Evolutionary conservation across 1,140 invertebrate genomes (phyloP).

Genomic region (Macrobrachium nipponense): DNA sequence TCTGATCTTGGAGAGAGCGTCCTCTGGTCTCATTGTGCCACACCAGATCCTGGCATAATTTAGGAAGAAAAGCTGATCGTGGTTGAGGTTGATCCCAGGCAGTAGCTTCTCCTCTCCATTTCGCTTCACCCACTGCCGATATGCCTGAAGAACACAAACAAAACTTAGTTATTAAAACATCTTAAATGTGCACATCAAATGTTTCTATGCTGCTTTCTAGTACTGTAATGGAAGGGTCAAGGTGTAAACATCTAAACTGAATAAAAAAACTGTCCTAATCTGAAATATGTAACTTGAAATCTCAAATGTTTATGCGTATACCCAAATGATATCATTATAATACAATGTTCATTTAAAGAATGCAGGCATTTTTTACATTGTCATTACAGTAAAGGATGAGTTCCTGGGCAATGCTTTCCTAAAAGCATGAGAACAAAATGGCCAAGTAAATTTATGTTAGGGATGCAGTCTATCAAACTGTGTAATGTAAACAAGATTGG

Average conservation of each 20-base stretch:
- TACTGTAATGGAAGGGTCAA: not conserved
- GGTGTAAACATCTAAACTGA: not conserved
- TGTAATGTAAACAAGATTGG: too few species aligned
- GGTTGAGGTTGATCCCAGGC: conserved; percentile 84
- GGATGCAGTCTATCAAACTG: too few species aligned
- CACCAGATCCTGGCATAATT: conserved; percentile 97
- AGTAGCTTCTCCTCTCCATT: conserved; percentile 80
- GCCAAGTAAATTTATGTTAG: too few species aligned
- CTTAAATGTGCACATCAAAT: not conserved
- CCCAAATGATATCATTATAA: too few species aligned
- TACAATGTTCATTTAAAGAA: too few species aligned
- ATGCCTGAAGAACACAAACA: conserved; percentile 73
- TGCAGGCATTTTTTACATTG: too few species aligned
- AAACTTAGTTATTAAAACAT: not conserved
- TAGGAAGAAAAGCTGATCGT: conserved; percentile 89
- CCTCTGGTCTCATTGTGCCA: conserved; percentile 95
- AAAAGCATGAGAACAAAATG: too few species aligned
- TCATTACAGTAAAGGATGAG: too few species aligned
- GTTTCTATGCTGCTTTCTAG: not conserved
- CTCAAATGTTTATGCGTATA: not conserved
- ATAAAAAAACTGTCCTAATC: not conserved
- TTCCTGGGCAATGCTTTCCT: too few species aligned
- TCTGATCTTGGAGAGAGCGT: conserved; percentile 91
- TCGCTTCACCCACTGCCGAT: conserved; percentile 80
- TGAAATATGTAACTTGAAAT: not conserved